A percentile compares a stretch with the other conserved stretches of the same genome.
Evolutionary conservation across 1,140 invertebrate genomes (phyloP).

Genomic region (Cydia splendana): DNA sequence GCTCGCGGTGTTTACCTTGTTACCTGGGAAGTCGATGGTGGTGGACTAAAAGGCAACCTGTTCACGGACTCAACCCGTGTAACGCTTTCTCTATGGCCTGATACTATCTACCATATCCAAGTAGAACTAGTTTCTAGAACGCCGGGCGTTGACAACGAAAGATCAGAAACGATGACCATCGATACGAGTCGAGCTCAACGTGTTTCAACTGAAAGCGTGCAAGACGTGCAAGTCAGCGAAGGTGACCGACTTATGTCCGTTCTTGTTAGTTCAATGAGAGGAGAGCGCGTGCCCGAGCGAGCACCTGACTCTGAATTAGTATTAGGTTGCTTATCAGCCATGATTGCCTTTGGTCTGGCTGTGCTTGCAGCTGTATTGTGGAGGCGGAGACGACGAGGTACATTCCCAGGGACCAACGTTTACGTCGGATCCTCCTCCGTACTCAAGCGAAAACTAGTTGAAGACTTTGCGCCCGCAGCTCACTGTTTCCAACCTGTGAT

Average conservation of each 20-base stretch:
- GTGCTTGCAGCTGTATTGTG: slow-evolving; percentile 77
- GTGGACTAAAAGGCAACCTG: slow-evolving; percentile 90
- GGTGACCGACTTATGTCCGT: slow-evolving; percentile 81
- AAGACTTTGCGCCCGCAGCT: slow-evolving; percentile 77
- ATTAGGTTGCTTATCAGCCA: slow-evolving; percentile 79
- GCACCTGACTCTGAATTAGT: slow-evolving; percentile 79
- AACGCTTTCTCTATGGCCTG: slow-evolving; percentile 88
- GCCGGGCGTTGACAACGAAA: slow-evolving; percentile 81
- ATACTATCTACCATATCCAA: slow-evolving; percentile 89
- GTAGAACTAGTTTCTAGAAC: slow-evolving; percentile 83
- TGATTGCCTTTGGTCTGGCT: slow-evolving; percentile 79
- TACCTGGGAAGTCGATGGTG: slow-evolving; percentile 91
- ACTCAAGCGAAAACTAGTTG: slow-evolving; percentile 80
- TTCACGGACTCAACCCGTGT: slow-evolving; percentile 89
- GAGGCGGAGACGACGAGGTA: slow-evolving; percentile 78
- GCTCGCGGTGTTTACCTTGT: slow-evolving; percentile 86
- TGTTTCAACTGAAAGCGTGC: slow-evolving; percentile 81
- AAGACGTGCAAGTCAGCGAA: slow-evolving; percentile 80
- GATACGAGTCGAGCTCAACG: slow-evolving; percentile 82
- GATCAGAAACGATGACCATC: slow-evolving; percentile 83
- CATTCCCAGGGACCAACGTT: slow-evolving; percentile 81
- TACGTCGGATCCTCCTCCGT: slow-evolving; percentile 80
- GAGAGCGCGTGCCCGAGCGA: slow-evolving; percentile 77
- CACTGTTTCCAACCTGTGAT: slow-evolving; percentile 82
- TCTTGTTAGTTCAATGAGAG: slow-evolving; percentile 80